Conservation (phyloP, 2,888 invertebrate species). For the Teleiodes luculella region DNA sequence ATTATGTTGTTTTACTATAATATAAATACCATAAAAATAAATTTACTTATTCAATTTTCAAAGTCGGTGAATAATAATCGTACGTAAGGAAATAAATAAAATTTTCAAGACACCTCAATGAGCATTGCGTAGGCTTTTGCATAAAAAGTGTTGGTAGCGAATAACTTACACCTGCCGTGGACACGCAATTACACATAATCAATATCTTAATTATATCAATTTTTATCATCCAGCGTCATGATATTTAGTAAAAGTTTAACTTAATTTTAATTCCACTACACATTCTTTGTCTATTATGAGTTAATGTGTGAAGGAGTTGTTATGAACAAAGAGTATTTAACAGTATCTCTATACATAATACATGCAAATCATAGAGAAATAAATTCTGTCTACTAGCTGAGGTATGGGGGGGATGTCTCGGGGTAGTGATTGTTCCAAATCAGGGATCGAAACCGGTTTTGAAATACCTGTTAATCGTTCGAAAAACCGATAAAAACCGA, state of each 20-base stretch:
- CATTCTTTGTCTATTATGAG: background rate
- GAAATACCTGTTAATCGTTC: too few relatives aligned
- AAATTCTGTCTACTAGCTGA: too few relatives aligned
- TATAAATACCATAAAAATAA: background rate
- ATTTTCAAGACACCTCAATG: constrained; percentile 1
- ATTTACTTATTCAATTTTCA: background rate
- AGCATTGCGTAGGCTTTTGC: background rate
- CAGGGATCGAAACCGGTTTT: too few relatives aligned
- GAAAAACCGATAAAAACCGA: too few relatives aligned
- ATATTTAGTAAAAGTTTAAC: constrained; percentile 15
- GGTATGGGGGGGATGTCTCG: too few relatives aligned
- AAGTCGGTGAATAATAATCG: background rate
- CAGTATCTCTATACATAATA: too few relatives aligned
- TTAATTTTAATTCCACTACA: constrained; percentile 5
- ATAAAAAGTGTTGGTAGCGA: constrained; percentile 31
- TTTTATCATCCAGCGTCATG: constrained; percentile 22
- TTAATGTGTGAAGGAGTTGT: too few relatives aligned
- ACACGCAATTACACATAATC: constrained; percentile 40
- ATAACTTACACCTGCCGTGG: constrained; percentile 38
- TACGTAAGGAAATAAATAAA: background rate
- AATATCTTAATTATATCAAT: constrained; percentile 50
- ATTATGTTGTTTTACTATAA: too few relatives aligned
- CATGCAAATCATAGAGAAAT: too few relatives aligned
- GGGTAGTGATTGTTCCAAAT: too few relatives aligned
- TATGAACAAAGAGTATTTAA: too few relatives aligned